Evolutionary conservation across 2,888 invertebrate genomes (phyloP).

Genomic region (Epirrhoe tristata): DNA sequence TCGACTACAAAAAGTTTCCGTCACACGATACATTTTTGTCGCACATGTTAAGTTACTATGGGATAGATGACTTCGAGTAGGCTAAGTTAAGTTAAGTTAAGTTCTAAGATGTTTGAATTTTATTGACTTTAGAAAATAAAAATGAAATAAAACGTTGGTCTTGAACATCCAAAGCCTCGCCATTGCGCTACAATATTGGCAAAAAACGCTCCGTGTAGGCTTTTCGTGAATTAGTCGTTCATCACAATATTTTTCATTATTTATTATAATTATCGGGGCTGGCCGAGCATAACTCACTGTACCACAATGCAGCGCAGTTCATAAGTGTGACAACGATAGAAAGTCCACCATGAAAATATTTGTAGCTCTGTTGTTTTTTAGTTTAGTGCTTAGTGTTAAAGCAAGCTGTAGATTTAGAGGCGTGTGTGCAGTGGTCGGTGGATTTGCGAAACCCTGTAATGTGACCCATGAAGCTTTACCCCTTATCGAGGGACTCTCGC

Average conservation of each 20-base stretch:
- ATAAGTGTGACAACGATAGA: conserved; percentile 19
- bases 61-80: not conserved
- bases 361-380: conserved; percentile 48
- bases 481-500: conserved; percentile 58
- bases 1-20: conserved; percentile 54
- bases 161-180: no score
- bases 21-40: not conserved
- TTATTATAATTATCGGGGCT: conserved; percentile 43
- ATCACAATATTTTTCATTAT: not conserved
- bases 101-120: no score
- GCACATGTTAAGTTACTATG: not conserved
- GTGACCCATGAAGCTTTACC: conserved; percentile 54
- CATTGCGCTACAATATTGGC: not conserved
- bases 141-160: no score
- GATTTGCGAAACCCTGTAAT: conserved; percentile 60
- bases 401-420: conserved; percentile 68
- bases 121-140: no score
- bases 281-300: conserved; percentile 13
- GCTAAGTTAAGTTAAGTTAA: no score
- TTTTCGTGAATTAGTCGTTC: not conserved
- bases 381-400: conserved; percentile 55
- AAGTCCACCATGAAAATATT: conserved; percentile 55
- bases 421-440: conserved; percentile 57
- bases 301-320: conserved; percentile 33
- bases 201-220: conserved; percentile 1